Evolutionary conservation across 2,888 invertebrate species (phyloP), one percentile per base, ranked within the genome.

Genomic region (Macropis europaea): DNA sequence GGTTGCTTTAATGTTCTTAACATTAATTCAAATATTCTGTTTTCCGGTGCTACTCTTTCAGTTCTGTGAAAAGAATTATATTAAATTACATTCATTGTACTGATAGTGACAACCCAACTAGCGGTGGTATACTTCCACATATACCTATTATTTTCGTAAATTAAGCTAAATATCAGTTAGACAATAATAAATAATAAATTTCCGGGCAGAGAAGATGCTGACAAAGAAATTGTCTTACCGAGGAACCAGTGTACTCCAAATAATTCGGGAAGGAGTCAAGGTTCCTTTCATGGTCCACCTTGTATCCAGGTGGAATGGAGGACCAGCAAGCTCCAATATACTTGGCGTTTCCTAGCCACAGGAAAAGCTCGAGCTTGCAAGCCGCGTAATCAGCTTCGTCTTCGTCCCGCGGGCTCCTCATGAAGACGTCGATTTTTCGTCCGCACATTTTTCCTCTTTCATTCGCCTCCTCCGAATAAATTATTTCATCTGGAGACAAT

Each of bases 401-500:
- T 0, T 73, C 73, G 15, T 77, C 80, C 1, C 63, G 61, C 9
- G 75, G 79, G 74, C 82, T 82, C 60, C 82, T 83, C 70, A 86
- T 68, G 57, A 89, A 88, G 15, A 89, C 72, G 77, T 84, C 86
- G 17, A 88, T 61, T 9, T 91, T 87, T 63, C 89, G 88, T 1
- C 91, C 92, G 81, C 92, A 93, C 56, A 90, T 85, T 57, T 86
- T 85, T 22, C 93, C 93, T 11, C 90, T 87, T 59, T 92, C 91
- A n/a, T 48, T 56, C 17, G 62, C 63, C 5, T 87, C 82, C 73
- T 92, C 91, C 13, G 91, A 91, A 85, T 91, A 92, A 60, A 92
- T 85, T 36, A 93, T 84, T 59, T 90, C 87, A 13, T 90, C 84
- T 0, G 92, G 90, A 1, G 90, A 84, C 22, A 93, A 74, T 13